Base-by-base conservation (phyloP, 2,113 vertebrate species). In the Boulengeromyrus knoepffleri region DNA sequence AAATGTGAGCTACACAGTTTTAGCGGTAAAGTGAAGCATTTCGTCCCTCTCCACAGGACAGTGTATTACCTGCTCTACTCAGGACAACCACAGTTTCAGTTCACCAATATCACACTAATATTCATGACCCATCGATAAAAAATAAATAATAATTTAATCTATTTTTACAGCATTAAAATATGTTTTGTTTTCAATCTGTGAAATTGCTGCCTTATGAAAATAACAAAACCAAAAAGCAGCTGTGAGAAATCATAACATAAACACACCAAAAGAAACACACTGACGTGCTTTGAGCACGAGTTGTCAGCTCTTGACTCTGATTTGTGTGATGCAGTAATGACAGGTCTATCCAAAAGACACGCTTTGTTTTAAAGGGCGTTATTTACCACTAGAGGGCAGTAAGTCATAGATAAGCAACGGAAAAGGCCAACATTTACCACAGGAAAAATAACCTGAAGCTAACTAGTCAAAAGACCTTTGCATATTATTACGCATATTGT, bases 401-500 rank as follows among this genome's bases (percentile, higher is more conserved):
- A 89, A 62, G 77, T 58, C 50, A 56, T 36, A 85, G 27, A 19
- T 53, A 53, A 87, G 47, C 17, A 70, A 70, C 19, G 53, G 31
- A 88, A 88, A 88, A 58, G 15, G 52, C 36, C 31, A 58, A 80
- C 36, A 88, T 31, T 31, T 80, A 47, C 24, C 12, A 80, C n/a
- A 39, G n/a, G 36, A 39, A 52, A 47, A 50, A 12, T 21, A 89
- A 80, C 46, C n/a, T 50, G n/a, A 10, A 77, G 66, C n/a, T 31
- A 49, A 74, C 42, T 42, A 39, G 36, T 50, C 42, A 74, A 24
- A n/a, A 92, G 92, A 92, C 92, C 83, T 36, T 95, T 95, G 94
- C 93, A 94, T 95, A 94, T 93, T 58, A 90, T 93, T 90, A 89
- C 85, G 93, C 90, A 92, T 90, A 91, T 88, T 92, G 91, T 93